A percentile compares a stretch with the other conserved stretches of the same genome.
These are phyloP conservation scores for Scelioninae gen. 2 DNA, from an alignment of 2,888 invertebrate genomes.

Conservation along the genomic window DNA sequence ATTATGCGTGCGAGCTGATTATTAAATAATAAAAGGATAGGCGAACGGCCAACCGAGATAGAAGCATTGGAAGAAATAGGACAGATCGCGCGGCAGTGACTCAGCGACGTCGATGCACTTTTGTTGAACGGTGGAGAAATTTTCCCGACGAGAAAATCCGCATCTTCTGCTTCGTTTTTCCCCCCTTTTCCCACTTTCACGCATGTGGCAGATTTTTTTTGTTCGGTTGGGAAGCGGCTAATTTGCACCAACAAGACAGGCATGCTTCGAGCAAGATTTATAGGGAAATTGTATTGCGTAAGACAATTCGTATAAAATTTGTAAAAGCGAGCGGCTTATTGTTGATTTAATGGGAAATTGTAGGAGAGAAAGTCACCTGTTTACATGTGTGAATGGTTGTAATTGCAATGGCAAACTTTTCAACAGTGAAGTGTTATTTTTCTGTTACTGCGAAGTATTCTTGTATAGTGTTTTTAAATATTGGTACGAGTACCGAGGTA, in stretches of 20 bases:
- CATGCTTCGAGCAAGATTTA: conserved; percentile 35
- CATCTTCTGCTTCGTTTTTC: background rate
- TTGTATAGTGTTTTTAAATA: no score
- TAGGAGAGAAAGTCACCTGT: conserved; percentile 22
- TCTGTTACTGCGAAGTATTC: background rate
- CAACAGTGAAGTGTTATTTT: background rate
- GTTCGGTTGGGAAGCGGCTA: no score
- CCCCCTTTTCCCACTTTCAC: conserved; percentile 1
- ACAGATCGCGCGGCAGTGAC: conserved; percentile 21
- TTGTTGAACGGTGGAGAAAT: conserved; percentile 18
- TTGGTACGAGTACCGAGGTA: no score
- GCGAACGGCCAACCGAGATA: conserved; percentile 18
- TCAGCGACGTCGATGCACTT: conserved; percentile 27
- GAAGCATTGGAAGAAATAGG: conserved; percentile 10
- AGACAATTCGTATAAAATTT: conserved; percentile 27
- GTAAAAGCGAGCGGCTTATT: conserved; percentile 22
- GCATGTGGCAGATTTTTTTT: conserved; percentile 17
- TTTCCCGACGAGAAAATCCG: conserved; percentile 13
- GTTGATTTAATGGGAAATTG: conserved; percentile 25
- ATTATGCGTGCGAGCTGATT: conserved; percentile 50
- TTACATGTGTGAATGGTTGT: conserved; percentile 15
- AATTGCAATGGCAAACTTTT: background rate
- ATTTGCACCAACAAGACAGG: conserved; percentile 9
- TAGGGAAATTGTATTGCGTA: conserved; percentile 28
- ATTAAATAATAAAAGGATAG: conserved; percentile 51